Conservation (phyloP, 2,113 vertebrate species). For the Syngnathoides biaculeatus region DNA sequence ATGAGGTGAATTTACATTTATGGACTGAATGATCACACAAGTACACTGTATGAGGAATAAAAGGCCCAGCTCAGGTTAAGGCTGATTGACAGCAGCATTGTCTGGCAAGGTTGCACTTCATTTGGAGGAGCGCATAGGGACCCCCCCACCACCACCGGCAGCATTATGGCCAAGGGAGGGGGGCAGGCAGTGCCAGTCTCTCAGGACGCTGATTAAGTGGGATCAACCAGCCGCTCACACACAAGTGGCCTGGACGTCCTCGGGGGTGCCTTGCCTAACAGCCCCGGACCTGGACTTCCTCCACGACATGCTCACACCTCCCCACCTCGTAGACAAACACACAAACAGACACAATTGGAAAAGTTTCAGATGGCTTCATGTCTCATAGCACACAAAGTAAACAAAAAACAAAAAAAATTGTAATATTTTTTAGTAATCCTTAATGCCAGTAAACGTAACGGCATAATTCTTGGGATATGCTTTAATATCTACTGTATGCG, state of each 20-base stretch:
- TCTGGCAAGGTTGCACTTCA: constrained; percentile 63
- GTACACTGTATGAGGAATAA: constrained; percentile 67
- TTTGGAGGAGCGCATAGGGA: constrained; percentile 59
- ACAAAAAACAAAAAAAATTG: no score
- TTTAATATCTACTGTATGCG: constrained; percentile 37
- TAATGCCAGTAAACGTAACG: constrained; percentile 13
- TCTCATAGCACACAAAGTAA: neutral
- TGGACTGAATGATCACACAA: constrained; percentile 69
- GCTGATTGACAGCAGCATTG: constrained; percentile 70
- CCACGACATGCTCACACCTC: constrained; percentile 11
- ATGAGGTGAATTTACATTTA: constrained; percentile 69
- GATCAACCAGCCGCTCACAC: constrained; percentile 66
- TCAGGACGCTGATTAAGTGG: constrained; percentile 73
- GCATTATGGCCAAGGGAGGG: constrained; percentile 59
- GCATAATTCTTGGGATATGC: constrained; percentile 52
- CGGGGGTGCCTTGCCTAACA: constrained; percentile 44
- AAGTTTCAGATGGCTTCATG: neutral
- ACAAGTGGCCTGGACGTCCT: constrained; percentile 57
- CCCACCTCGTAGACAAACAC: constrained; percentile 9
- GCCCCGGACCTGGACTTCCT: constrained; percentile 32
- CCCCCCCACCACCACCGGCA: no score
- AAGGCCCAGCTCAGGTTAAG: constrained; percentile 68
- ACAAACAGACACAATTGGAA: constrained; percentile 9
- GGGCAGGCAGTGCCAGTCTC: constrained; percentile 68
- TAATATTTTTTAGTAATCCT: neutral